These are phyloP conservation scores for Neoitamus cyanurus DNA, from an alignment of 2,888 invertebrate genomes.

Conservation along the genomic window DNA sequence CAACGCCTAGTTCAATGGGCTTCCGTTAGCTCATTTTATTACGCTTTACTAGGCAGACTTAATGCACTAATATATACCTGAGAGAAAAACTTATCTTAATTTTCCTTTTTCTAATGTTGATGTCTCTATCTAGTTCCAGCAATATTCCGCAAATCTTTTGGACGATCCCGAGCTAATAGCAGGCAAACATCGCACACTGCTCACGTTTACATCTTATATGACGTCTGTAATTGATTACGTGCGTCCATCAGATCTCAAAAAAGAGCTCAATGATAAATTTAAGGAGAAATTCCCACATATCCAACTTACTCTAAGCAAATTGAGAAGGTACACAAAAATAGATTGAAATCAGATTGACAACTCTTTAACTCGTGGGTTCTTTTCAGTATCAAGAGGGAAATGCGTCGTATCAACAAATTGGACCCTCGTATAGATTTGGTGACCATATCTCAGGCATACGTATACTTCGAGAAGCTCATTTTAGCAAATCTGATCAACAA, in stretches of 20 bases:
- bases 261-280: slow-evolving; percentile 97
- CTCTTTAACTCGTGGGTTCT: no score
- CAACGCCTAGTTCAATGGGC: no score
- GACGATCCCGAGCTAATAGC: slow-evolving; percentile 94
- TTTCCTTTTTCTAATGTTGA: background rate
- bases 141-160: slow-evolving; percentile 87
- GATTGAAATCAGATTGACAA: no score
- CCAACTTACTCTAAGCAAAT: slow-evolving; percentile 93
- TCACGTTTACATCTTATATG: slow-evolving; percentile 91
- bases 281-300: slow-evolving; percentile 94
- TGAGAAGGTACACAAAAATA: slow-evolving; percentile 85
- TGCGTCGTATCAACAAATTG: slow-evolving; percentile 89
- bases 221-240: slow-evolving; percentile 97
- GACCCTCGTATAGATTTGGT: slow-evolving; percentile 87
- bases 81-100: background rate
- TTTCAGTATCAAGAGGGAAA: slow-evolving; percentile 90
- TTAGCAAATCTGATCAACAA: slow-evolving; percentile 92
- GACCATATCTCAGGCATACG: slow-evolving; percentile 95
- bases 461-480: slow-evolving; percentile 98
- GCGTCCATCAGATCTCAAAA: slow-evolving; percentile 93
- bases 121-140: slow-evolving; percentile 55
- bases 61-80: no score
- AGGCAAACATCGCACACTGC: slow-evolving; percentile 86
- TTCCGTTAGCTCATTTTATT: background rate
- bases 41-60: background rate